phyloP scores from a whole-genome alignment of 2,797 vertebrate species.

The Poecile montanus region DNA sequence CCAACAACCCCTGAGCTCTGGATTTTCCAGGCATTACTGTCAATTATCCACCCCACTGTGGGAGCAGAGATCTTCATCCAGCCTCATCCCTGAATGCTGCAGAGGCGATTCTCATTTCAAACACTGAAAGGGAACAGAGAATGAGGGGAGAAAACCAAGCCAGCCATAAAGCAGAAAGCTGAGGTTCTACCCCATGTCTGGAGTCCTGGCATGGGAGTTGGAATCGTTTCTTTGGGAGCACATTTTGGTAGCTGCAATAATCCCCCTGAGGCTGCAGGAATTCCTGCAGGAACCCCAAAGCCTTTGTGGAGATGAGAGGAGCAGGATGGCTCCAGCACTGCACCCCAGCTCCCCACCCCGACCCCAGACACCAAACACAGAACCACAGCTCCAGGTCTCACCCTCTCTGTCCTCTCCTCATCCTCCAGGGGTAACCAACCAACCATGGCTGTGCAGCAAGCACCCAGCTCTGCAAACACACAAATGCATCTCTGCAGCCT shows the following conservation, averaged over 20 bases:
- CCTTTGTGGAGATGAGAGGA: neutral
- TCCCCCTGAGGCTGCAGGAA: neutral
- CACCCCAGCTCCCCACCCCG: neutral
- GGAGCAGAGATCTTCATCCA: neutral
- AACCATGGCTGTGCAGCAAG: neutral
- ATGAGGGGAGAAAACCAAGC: accelerated
- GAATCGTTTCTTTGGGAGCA: neutral
- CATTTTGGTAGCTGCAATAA: neutral
- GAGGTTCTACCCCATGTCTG: neutral
- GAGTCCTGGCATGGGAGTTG: neutral
- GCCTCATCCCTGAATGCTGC: neutral
- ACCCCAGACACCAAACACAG: neutral
- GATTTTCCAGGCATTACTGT: constrained; percentile 50
- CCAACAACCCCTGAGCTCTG: neutral
- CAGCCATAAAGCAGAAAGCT: neutral
- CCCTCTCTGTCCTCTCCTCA: neutral
- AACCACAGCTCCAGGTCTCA: neutral
- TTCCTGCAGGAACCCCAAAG: neutral
- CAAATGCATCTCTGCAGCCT: neutral
- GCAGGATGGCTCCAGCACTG: neutral
- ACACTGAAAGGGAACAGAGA: neutral
- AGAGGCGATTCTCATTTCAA: neutral
- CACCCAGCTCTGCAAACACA: neutral
- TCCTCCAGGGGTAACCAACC: neutral
- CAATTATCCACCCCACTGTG: constrained; percentile 21